A percentile compares a stretch with the other conserved stretches of the same genome.
Evolutionary conservation across 2,888 invertebrate genomes (phyloP).

Genomic region (Biston betularia): DNA sequence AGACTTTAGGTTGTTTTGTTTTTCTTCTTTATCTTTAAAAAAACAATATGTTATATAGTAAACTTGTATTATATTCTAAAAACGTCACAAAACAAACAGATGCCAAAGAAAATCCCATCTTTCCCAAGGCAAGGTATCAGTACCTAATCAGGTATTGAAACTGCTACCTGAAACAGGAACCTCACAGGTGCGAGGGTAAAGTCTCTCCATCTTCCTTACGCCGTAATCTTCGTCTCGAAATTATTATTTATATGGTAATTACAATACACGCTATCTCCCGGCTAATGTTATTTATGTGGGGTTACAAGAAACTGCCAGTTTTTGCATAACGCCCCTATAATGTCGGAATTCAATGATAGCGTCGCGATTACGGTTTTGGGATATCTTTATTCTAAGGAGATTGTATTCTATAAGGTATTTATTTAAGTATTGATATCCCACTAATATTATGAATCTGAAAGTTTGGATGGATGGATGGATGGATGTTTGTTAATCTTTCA

Average conservation of each 20-base stretch:
- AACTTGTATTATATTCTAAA: too few relatives aligned
- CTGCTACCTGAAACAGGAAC: slow-evolving; percentile 8
- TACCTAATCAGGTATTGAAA: neutral
- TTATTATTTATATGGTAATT: slow-evolving; percentile 86
- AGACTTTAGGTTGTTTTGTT: too few relatives aligned
- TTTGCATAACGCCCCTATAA: slow-evolving; percentile 79
- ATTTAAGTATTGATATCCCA: too few relatives aligned
- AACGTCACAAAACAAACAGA: too few relatives aligned
- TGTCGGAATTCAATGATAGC: slow-evolving; percentile 80
- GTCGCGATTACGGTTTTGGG: slow-evolving; percentile 37
- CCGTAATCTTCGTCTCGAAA: slow-evolving; percentile 81
- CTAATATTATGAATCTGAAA: too few relatives aligned
- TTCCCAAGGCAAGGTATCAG: too few relatives aligned
- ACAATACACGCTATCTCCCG: slow-evolving; percentile 76
- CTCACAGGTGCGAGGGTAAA: slow-evolving; percentile 39
- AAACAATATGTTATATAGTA: too few relatives aligned
- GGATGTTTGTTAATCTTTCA: too few relatives aligned
- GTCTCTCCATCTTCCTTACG: slow-evolving; percentile 73
- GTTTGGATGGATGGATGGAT: too few relatives aligned
- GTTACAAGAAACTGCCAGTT: slow-evolving; percentile 79
- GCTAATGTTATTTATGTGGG: slow-evolving; percentile 83
- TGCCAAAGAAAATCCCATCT: too few relatives aligned
- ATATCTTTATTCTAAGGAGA: slow-evolving; percentile 20
- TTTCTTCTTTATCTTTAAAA: too few relatives aligned
- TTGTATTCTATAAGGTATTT: slow-evolving; percentile 3